A percentile compares a stretch with the other conserved stretches of the same genome.
These are phyloP conservation scores for Hypomecis punctinalis DNA, from an alignment of 2,888 invertebrate species.

Conservation along the genomic window DNA sequence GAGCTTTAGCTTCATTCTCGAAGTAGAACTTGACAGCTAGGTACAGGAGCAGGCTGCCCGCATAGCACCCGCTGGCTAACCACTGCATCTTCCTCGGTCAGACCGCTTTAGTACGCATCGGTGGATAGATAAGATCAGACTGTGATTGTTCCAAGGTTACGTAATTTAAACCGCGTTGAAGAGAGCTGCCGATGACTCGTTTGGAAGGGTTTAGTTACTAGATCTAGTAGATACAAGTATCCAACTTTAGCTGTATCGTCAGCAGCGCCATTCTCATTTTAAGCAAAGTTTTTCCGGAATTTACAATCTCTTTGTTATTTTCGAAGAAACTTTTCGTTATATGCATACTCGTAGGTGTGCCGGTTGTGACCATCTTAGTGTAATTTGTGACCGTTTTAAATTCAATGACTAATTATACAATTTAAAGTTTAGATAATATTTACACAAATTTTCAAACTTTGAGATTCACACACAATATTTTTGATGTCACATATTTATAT, in stretches of 20 bases:
- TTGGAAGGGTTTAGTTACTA: slow-evolving; percentile 10
- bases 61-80: slow-evolving; percentile 66
- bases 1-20: slow-evolving; percentile 70
- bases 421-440: too few species aligned
- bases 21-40: slow-evolving; percentile 65
- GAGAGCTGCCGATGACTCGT: slow-evolving; percentile 10
- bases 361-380: too few species aligned
- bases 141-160: slow-evolving; percentile 41
- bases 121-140: slow-evolving; percentile 59
- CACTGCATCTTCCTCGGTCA: slow-evolving; percentile 59
- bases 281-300: too few species aligned
- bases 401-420: too few species aligned
- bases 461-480: too few species aligned
- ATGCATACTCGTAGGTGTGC: too few species aligned
- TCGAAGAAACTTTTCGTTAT: too few species aligned
- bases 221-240: slow-evolving; percentile 7
- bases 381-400: too few species aligned
- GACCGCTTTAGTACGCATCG: slow-evolving; percentile 45
- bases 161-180: slow-evolving; percentile 44
- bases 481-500: too few species aligned
- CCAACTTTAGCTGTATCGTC: neutral
- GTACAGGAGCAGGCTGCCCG: slow-evolving; percentile 65
- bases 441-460: too few species aligned
- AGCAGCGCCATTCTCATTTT: neutral
- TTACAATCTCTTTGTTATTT: too few species aligned